Evolutionary conservation across 2,888 invertebrate genomes (phyloP).

Genomic region (Alcis repandata): DNA sequence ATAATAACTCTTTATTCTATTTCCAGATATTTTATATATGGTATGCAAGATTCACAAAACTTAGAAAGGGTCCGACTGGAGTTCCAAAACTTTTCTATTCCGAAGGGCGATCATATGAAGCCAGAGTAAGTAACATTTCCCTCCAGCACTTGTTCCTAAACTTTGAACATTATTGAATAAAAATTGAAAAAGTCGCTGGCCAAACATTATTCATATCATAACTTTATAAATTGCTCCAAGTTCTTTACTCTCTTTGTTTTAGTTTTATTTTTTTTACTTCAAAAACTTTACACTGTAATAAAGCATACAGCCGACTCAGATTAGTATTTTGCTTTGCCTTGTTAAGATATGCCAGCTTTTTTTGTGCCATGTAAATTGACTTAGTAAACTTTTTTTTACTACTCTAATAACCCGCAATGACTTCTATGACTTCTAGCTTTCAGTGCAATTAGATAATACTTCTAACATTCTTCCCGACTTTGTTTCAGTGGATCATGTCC

Average conservation of each 20-base stretch:
- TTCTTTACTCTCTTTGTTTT: not conserved
- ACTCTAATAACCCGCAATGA: too few species aligned
- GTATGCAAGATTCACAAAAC: slow-evolving; percentile 98
- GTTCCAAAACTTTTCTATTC: slow-evolving; percentile 96
- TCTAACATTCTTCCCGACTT: not conserved
- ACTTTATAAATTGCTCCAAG: not conserved
- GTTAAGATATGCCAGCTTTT: too few species aligned
- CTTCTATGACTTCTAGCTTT: too few species aligned
- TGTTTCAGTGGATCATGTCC: slow-evolving; percentile 87
- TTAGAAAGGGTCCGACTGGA: slow-evolving; percentile 96
- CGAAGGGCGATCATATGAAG: slow-evolving; percentile 90
- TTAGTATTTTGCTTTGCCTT: too few species aligned
- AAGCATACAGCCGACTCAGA: too few species aligned
- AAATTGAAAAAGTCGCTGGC: slow-evolving; percentile 8
- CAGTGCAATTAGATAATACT: not conserved
- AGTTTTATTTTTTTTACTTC: not conserved
- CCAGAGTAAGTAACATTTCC: slow-evolving; percentile 90
- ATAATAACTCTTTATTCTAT: slow-evolving; percentile 19
- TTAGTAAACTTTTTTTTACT: too few species aligned
- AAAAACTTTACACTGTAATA: too few species aligned
- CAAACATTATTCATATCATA: slow-evolving; percentile 13
- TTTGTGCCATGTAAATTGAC: too few species aligned
- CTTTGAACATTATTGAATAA: slow-evolving; percentile 39
- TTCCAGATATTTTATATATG: slow-evolving; percentile 97
- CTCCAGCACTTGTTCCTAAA: slow-evolving; percentile 24